Percentiles rank a stretch among this genome's conserved stretches.
Conservation (phyloP, 2,113 vertebrate species). For the Anarhynchus alexandrinus region DNA sequence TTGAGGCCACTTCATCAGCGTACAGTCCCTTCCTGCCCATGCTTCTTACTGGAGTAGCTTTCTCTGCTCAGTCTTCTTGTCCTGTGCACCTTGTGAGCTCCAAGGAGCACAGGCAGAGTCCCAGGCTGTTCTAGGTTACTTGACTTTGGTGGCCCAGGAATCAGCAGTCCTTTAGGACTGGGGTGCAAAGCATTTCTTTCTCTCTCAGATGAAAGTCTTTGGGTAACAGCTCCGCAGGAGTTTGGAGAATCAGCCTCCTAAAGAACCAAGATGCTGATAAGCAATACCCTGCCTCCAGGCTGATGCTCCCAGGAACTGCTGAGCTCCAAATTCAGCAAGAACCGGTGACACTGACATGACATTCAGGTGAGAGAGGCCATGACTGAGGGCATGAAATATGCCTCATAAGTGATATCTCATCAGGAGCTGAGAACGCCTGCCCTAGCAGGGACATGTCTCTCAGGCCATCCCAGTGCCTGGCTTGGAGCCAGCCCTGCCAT, state of each 20-base stretch:
- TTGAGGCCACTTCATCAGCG: accelerated
- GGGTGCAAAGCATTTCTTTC: not conserved
- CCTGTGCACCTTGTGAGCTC: not conserved
- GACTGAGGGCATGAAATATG: not conserved
- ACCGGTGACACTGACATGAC: not conserved
- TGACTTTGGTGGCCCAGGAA: not conserved
- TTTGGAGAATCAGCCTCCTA: not conserved
- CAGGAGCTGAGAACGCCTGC: not conserved
- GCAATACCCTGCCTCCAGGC: not conserved
- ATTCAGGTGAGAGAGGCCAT: not conserved
- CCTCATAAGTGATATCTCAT: slow-evolving; percentile 30
- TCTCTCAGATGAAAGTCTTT: not conserved
- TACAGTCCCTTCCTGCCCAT: not conserved
- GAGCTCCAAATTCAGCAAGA: slow-evolving; percentile 42
- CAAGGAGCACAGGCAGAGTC: not conserved
- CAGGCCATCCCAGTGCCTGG: not conserved
- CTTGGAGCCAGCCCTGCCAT: not conserved
- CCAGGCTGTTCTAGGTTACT: not conserved
- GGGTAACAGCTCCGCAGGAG: not conserved
- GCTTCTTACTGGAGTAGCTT: not conserved
- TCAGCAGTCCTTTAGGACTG: not conserved
- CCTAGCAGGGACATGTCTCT: not conserved
- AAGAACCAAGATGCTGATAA: slow-evolving; percentile 37
- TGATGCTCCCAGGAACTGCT: slow-evolving; percentile 42
- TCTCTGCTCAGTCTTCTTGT: not conserved